Evolutionary conservation across 2,113 vertebrate genomes (phyloP).

Genomic region (Lethenteron camtschaticum): DNA sequence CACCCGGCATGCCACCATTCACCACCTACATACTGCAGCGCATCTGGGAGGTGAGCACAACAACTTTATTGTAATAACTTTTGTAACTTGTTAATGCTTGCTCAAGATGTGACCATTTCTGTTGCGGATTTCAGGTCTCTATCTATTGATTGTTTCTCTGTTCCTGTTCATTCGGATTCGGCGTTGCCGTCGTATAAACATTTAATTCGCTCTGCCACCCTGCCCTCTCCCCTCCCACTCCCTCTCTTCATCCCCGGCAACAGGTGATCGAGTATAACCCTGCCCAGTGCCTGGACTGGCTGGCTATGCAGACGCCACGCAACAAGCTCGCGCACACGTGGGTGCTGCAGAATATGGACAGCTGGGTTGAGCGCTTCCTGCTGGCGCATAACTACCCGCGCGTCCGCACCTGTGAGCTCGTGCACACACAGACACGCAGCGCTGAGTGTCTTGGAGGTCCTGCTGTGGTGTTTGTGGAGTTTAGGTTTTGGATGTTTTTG

Average conservation of each 20-base stretch:
- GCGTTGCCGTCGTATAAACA: too few relatives aligned
- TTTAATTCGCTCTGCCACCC: background rate
- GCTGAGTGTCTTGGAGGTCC: too few relatives aligned
- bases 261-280: constrained; percentile 98
- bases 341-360: constrained; percentile 99
- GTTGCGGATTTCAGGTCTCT: too few relatives aligned
- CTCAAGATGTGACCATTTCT: too few relatives aligned
- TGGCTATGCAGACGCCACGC: constrained; percentile 84
- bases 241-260: constrained; percentile 8
- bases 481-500: too few relatives aligned
- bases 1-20: constrained; percentile 92
- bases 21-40: constrained; percentile 95
- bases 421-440: too few relatives aligned
- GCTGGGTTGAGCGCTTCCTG: constrained; percentile 94
- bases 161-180: too few relatives aligned
- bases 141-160: too few relatives aligned
- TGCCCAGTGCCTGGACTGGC: constrained; percentile 92
- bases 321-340: constrained; percentile 97
- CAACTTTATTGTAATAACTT: too few relatives aligned
- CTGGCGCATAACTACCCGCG: constrained; percentile 94
- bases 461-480: too few relatives aligned
- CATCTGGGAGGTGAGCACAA: constrained; percentile 72
- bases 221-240: background rate
- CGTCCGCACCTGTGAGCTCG: constrained; percentile 78
- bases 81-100: too few relatives aligned